phyloP scores from a whole-genome alignment of 1,140 invertebrate species.

The Psilanteris sp. region DNA sequence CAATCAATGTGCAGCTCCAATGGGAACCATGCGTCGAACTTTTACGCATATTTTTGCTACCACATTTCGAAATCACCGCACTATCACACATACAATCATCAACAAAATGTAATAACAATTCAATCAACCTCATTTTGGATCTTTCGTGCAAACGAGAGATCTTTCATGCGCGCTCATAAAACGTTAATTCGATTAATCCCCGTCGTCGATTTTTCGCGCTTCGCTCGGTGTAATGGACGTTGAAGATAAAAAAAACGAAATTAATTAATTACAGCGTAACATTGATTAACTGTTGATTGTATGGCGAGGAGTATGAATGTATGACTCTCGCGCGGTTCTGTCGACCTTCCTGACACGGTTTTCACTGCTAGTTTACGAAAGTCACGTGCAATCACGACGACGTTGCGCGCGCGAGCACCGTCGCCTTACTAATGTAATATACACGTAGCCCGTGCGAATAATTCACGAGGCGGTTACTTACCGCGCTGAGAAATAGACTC shows the following conservation, averaged over 20 bases:
- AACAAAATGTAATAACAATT: too few relatives aligned
- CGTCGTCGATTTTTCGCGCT: slow-evolving; percentile 22
- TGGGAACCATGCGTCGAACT: too few relatives aligned
- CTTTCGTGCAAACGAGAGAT: slow-evolving; percentile 4
- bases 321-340: slow-evolving; percentile 7
- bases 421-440: slow-evolving; percentile 15
- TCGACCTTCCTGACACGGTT: slow-evolving; percentile 38
- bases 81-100: too few relatives aligned
- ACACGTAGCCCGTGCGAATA: slow-evolving; percentile 20
- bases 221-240: neutral
- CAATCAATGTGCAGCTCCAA: too few relatives aligned
- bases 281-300: slow-evolving; percentile 52
- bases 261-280: slow-evolving; percentile 43
- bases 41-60: too few relatives aligned
- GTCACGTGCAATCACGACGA: slow-evolving; percentile 54
- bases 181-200: slow-evolving; percentile 3
- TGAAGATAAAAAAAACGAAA: slow-evolving; percentile 38
- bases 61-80: too few relatives aligned
- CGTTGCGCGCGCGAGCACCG: slow-evolving; percentile 1
- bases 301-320: slow-evolving; percentile 35
- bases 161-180: slow-evolving; percentile 10
- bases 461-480: slow-evolving; percentile 26
- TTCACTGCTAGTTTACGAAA: slow-evolving; percentile 50
- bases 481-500: slow-evolving; percentile 25
- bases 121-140: too few relatives aligned